phyloP scores from a whole-genome alignment of 2,113 vertebrate species.

The Cisticola juncidis region DNA sequence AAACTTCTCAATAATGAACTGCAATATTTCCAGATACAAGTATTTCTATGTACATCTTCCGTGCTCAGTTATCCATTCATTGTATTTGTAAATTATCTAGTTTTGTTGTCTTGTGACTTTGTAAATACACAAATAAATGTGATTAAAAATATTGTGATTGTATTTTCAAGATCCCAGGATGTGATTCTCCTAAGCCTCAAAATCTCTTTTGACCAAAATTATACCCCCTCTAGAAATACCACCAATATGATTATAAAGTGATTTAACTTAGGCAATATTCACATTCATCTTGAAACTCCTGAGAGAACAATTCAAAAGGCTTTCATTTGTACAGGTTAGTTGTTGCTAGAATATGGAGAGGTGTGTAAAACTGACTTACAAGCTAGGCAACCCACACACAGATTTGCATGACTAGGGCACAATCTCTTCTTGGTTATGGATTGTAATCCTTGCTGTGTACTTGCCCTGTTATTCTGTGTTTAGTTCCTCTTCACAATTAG shows the following conservation, averaged over 20 bases:
- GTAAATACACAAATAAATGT: background rate
- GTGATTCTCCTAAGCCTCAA: background rate
- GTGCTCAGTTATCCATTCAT: background rate
- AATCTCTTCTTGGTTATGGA: background rate
- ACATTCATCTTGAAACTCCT: background rate
- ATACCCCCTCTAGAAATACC: background rate
- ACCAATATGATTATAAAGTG: background rate
- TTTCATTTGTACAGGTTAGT: background rate
- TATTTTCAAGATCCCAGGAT: background rate
- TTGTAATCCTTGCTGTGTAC: background rate
- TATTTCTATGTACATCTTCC: background rate
- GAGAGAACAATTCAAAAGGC: background rate
- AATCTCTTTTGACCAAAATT: background rate
- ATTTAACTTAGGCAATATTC: background rate
- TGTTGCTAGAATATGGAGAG: background rate
- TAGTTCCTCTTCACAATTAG: background rate
- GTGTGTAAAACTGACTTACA: background rate
- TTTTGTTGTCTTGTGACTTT: background rate
- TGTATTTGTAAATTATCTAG: background rate
- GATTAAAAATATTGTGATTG: background rate
- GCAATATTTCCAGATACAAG: background rate
- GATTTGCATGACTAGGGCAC: background rate
- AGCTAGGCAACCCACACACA: background rate
- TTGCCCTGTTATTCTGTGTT: background rate
- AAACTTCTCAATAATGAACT: background rate